Evolutionary conservation across 2,797 vertebrate species (phyloP), one percentile per base, ranked within the genome.

Genomic region (Cyprinella venusta): DNA sequence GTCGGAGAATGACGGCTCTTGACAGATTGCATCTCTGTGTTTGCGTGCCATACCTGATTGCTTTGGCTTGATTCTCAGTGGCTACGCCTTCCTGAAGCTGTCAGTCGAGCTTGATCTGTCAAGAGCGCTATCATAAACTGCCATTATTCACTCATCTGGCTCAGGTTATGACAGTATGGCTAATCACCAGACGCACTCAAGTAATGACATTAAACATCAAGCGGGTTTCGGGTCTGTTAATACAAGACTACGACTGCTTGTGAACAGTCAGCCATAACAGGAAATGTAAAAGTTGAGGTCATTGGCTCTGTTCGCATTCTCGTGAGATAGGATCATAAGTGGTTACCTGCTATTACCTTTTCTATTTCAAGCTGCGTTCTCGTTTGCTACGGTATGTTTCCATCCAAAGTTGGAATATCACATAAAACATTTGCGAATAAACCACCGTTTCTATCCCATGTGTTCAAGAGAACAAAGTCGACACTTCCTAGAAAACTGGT

Each of bases 121-220:
- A 80, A 42, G 24, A 30, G 50, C 18, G 19, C 15, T 30, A 56
- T 61, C 18, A 71, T 71, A 48, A 36, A 36, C 54, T 63, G 42
- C 54, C 26, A 63, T 80, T 80, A 80, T 70, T 80, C 24, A 63
- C 40, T 81, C 65, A 80, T 67, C 74, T 69, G 67, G 70, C 63
- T 68, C 69, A 36, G 42, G 38, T 61, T 63, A 48, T 80, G 54
- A 80, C 40, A 71, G 52, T 24, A 48, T 16, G 2, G 54, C 42
- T 48, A 63, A 80, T 74, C 36, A 45, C 24, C 56, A 77, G 75
- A 78, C 6, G n/a, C 40, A 64, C 24, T 63, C 24, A 63, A 16
- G 30, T 30, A 63, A 63, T 24, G 15, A 59, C 61, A n/a, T 76
- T 76, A 68, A 40, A 67, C 45, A 38, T 68, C 77, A 45, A 56